Percentiles rank a stretch among this genome's conserved stretches.
phyloP scores from a whole-genome alignment of 1,140 invertebrate species.

The Aphaenogaster rudis region DNA sequence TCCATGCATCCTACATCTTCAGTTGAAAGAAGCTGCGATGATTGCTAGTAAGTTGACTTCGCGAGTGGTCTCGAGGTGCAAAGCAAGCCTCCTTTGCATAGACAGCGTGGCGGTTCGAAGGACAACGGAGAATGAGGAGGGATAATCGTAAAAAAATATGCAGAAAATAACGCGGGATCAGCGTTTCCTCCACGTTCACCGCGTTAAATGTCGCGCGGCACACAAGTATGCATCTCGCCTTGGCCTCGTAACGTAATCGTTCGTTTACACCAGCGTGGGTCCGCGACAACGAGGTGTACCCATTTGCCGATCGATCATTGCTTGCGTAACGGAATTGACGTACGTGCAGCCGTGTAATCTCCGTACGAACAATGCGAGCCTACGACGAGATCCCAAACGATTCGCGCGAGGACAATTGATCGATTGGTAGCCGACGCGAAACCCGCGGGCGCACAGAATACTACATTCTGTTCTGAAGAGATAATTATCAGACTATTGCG shows the following conservation, averaged over 20 bases:
- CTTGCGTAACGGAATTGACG: constrained; percentile 78
- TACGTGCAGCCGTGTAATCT: constrained; percentile 60
- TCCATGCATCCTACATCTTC: no score
- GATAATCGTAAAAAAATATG: constrained; percentile 51
- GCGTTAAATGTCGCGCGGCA: constrained; percentile 57
- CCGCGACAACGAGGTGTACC: constrained; percentile 78
- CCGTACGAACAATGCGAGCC: constrained; percentile 30
- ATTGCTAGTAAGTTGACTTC: background rate
- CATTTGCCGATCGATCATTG: constrained; percentile 80
- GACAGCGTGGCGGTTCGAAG: constrained; percentile 36
- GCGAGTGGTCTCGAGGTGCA: background rate
- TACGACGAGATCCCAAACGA: constrained; percentile 38
- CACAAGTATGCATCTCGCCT: constrained; percentile 79
- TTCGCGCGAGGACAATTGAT: constrained; percentile 53
- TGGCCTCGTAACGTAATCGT: constrained; percentile 84
- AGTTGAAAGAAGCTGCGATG: background rate
- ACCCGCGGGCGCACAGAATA: constrained; percentile 23
- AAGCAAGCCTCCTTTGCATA: constrained; percentile 16
- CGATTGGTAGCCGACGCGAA: constrained; percentile 37
- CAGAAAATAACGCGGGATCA: constrained; percentile 73
- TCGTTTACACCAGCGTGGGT: constrained; percentile 76
- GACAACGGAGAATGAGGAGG: background rate
- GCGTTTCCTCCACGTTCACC: constrained; percentile 81
- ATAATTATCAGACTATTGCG: constrained; percentile 51
- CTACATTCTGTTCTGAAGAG: constrained; percentile 36